A percentile compares a stretch with the other conserved stretches of the same genome.
Conservation (phyloP, 2,888 invertebrate genomes). For the Erebia palarica region DNA sequence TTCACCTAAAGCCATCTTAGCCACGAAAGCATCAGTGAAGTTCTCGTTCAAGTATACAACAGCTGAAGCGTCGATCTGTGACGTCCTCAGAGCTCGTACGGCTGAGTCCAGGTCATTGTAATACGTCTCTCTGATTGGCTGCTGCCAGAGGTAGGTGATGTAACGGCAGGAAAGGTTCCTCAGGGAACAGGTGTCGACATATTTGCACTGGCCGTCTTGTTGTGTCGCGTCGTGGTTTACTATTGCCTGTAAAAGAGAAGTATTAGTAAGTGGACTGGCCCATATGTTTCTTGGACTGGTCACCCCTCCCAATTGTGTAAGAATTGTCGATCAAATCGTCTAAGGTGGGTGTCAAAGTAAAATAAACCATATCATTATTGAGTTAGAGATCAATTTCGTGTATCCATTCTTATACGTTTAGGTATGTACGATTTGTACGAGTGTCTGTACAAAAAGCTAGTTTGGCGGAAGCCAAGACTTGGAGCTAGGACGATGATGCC, state of each 20-base stretch:
- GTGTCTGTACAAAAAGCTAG: no score
- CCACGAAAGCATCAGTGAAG: conserved; percentile 12
- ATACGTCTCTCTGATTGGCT: neutral
- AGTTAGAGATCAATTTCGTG: no score
- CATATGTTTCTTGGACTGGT: no score
- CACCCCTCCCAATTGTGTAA: no score
- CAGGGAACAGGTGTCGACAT: neutral
- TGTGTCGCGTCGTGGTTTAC: neutral
- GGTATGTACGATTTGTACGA: no score
- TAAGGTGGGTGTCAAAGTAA: no score
- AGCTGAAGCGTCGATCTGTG: neutral
- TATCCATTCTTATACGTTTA: no score
- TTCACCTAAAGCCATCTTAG: conserved; percentile 16
- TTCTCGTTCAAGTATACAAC: conserved; percentile 9
- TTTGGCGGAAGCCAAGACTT: no score
- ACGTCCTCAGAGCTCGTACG: neutral
- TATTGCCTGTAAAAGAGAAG: conserved; percentile 1
- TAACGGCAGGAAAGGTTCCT: neutral
- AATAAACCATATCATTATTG: no score
- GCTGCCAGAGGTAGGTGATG: neutral
- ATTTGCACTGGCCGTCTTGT: neutral
- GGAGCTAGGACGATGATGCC: no score
- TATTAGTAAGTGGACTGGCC: no score
- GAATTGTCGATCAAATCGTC: no score
- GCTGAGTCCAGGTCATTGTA: neutral